Base-by-base conservation (phyloP, 2,888 invertebrate genomes). In the Subacronicta megacephala region DNA sequence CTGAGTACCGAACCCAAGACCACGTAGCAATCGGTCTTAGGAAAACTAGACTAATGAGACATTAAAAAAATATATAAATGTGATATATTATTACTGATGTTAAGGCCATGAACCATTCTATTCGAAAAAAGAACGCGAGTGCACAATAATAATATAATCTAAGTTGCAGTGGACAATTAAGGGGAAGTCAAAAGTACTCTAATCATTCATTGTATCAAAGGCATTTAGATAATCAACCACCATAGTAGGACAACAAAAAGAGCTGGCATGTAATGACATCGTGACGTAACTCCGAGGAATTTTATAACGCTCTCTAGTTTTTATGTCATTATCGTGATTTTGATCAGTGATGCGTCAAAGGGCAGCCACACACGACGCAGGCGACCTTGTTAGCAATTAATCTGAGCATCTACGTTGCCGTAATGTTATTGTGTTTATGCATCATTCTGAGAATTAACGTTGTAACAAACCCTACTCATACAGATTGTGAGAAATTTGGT, bases 361-460 rank as follows among this genome's bases (percentile, higher is more conserved):
- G 71, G 72, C 78, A 85, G 75, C 92, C 93, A 92, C 93, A 93
- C 93, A 93, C 93, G 93, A 86, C 65, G 91, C 67, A 56, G 57
- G 76, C 79, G 85, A 85, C 86, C 89, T 88, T 84, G 80, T 75
- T 75, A 81, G 78, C 85, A 89, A 92, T 92, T 90, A 90, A 90
- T 87, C 84, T 83, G 64, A 74, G 70, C 77, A 85, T 87, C 83
- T 82, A 74, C 62, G 77, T 75, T 69, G 81, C 72, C 67, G 69
- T 78, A 67, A 73, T 76, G 44, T 68, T 72, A 77, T 79, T 80
- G 81, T 78, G 64, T 69, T 69, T 61, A 76, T 71, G 71, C 76
- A 60, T 51, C 64, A 31, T 65, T 73, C 54, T 54, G 7, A 58
- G 57, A 72, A 69, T 40, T 52, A 44, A 49, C 23, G 40, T 51